These are phyloP conservation scores for Dasysyrphus albostriatus DNA, from an alignment of 2,888 invertebrate genomes.

Conservation along the genomic window DNA sequence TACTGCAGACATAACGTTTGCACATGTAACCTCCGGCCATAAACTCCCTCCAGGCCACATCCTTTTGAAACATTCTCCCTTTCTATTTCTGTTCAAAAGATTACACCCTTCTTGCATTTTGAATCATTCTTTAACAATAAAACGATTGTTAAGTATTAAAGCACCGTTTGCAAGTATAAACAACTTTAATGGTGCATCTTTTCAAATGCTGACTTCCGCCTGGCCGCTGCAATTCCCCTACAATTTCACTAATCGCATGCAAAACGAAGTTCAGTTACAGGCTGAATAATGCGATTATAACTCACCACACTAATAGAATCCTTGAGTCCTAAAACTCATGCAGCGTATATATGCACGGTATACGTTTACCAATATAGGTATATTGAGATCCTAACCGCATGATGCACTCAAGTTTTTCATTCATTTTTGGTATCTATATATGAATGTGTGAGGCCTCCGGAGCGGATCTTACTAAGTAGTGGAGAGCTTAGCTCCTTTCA, in stretches of 20 bases:
- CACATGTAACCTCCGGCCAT: slow-evolving; percentile 46
- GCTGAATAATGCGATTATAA: slow-evolving; percentile 74
- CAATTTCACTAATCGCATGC: slow-evolving; percentile 59
- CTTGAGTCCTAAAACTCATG: not conserved
- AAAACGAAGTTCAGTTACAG: slow-evolving; percentile 73
- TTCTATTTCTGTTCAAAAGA: slow-evolving; percentile 12
- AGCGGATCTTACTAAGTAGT: slow-evolving; percentile 37
- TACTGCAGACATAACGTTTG: slow-evolving; percentile 58
- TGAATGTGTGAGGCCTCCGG: slow-evolving; percentile 25
- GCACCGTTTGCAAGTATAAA: slow-evolving; percentile 38
- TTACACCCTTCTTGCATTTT: slow-evolving; percentile 23
- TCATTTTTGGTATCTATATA: slow-evolving; percentile 40
- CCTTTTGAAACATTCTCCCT: slow-evolving; percentile 27
- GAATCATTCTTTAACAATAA: slow-evolving; percentile 28
- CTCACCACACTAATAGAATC: slow-evolving; percentile 72
- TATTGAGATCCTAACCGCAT: slow-evolving; percentile 57
- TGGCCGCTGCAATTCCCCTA: not conserved
- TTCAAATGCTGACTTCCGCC: slow-evolving; percentile 45
- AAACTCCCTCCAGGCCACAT: slow-evolving; percentile 23
- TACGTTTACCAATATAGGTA: not conserved
- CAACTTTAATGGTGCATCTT: slow-evolving; percentile 47
- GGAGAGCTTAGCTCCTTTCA: slow-evolving; percentile 52
- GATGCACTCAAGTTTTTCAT: slow-evolving; percentile 68
- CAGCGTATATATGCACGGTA: not conserved
- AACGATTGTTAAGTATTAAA: slow-evolving; percentile 64